Conservation (phyloP, 2,797 vertebrate species). For the Arnoldichthys spilopterus region DNA sequence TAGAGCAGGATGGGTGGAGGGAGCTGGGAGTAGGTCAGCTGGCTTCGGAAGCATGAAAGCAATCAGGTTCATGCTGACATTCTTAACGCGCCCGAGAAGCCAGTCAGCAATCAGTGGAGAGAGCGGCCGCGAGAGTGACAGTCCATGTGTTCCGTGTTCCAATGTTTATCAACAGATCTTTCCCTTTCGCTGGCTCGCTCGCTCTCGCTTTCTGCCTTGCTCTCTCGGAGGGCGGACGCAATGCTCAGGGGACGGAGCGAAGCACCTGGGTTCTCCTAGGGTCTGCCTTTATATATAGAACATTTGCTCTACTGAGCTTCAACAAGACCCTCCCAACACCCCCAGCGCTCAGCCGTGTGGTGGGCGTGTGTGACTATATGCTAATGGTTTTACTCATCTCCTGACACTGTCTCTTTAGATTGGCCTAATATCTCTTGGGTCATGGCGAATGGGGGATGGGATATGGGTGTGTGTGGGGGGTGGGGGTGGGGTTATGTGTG, state of each 20-base stretch:
- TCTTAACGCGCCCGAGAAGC: not conserved
- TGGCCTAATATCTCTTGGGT: slow-evolving; percentile 25
- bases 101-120: not conserved
- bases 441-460: not conserved
- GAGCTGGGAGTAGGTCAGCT: not conserved
- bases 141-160: not conserved
- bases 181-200: not conserved
- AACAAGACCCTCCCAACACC: slow-evolving; percentile 65
- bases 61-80: not conserved
- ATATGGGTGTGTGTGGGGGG: not conserved
- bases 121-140: not conserved
- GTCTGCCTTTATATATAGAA: not conserved
- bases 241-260: slow-evolving; percentile 58
- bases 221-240: slow-evolving; percentile 39
- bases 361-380: slow-evolving; percentile 18
- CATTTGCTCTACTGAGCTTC: slow-evolving; percentile 44
- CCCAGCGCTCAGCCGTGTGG: slow-evolving; percentile 14
- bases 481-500: not conserved
- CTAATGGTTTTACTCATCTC: slow-evolving; percentile 8
- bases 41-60: not conserved
- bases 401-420: not conserved
- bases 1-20: not conserved
- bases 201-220: not conserved
- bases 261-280: slow-evolving; percentile 68
- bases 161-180: not conserved